Conservation (phyloP, 2,888 invertebrate species). For the Pristionchus arcanus region DNA sequence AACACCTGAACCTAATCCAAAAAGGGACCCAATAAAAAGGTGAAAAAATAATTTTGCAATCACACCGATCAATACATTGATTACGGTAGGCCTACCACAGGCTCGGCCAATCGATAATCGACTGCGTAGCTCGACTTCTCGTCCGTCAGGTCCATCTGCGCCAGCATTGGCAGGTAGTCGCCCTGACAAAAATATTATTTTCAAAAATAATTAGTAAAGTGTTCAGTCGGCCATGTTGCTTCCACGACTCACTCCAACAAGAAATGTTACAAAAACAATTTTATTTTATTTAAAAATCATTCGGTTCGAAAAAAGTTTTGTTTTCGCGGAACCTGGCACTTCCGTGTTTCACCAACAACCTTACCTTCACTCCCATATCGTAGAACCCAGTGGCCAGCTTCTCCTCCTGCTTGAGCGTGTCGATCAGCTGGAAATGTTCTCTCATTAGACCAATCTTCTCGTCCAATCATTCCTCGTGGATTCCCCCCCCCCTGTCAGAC, state of each 20-base stretch:
- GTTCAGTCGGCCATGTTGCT: neutral
- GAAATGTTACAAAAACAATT: too few species aligned
- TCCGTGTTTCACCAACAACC: too few species aligned
- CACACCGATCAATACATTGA: neutral
- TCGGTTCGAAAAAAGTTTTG: too few species aligned
- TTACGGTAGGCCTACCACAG: slow-evolving; percentile 81
- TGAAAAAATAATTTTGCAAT: neutral
- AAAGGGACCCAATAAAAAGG: neutral
- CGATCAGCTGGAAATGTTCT: slow-evolving; percentile 83
- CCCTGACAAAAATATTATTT: slow-evolving; percentile 73
- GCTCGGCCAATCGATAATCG: slow-evolving; percentile 93
- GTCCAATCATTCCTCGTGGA: too few species aligned
- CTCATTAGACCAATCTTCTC: neutral
- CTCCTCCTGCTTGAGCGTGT: slow-evolving; percentile 90
- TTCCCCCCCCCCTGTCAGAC: too few species aligned
- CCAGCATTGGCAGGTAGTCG: slow-evolving; percentile 80
- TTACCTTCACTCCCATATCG: slow-evolving; percentile 80
- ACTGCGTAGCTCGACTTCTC: slow-evolving; percentile 87
- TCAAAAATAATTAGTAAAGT: neutral
- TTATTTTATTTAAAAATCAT: too few species aligned
- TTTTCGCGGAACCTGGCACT: too few species aligned
- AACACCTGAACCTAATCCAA: too few species aligned
- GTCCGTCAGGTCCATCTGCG: slow-evolving; percentile 80
- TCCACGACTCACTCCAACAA: too few species aligned
- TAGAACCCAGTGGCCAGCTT: slow-evolving; percentile 83